Evolutionary conservation across 2,797 vertebrate genomes (phyloP), one percentile per base, ranked within the genome.

Genomic region (Chelmon rostratus): DNA sequence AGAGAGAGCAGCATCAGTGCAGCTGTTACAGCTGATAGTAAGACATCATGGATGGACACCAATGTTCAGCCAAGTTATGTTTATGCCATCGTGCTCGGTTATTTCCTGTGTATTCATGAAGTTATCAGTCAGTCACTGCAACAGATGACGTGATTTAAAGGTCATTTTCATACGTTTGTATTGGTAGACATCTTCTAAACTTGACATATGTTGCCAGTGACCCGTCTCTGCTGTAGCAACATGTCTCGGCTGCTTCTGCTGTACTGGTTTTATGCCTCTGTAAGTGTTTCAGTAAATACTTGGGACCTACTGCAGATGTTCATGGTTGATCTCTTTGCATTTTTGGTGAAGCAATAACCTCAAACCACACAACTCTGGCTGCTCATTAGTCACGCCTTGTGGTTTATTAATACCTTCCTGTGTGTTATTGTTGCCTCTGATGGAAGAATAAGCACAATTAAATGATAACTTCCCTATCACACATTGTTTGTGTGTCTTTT

Each of bases 1-100:
- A 33, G 33, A 65, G 56, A 77, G 50, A 63, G 47, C 68, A 62
- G 53, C 46, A 46, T 74, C 40, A 66, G 54, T 25, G 61, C 37
- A 25, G 54, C 72, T 40, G 21, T 73, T 76, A 23, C 73, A 78
- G 78, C 79, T 67, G 52, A 81, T 53, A 28, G 33, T 16, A n/a
- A 57, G 38, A 65, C 73, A 52, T 75, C 42, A 49, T 52, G 47
- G 37, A 57, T 11, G n/a, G 44, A 53, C 38, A n/a, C 8, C 37
- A 38, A 28, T 53, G 59, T 47, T 47, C 33, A 47, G 46, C 5
- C n/a, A 50, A 35, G 46, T 42, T 23, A 31, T 40, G 25, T 59
- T 18, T 25, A 4, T 31, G 28, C 28, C 28, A 31, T 31, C 28
- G 28, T 31, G 28, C 28, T 31, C 28, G 3, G 28, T 31, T 31